Evolutionary conservation across 2,888 invertebrate genomes (phyloP), one percentile per base, ranked within the genome.

Genomic region (Steinernema carpocapsae): DNA sequence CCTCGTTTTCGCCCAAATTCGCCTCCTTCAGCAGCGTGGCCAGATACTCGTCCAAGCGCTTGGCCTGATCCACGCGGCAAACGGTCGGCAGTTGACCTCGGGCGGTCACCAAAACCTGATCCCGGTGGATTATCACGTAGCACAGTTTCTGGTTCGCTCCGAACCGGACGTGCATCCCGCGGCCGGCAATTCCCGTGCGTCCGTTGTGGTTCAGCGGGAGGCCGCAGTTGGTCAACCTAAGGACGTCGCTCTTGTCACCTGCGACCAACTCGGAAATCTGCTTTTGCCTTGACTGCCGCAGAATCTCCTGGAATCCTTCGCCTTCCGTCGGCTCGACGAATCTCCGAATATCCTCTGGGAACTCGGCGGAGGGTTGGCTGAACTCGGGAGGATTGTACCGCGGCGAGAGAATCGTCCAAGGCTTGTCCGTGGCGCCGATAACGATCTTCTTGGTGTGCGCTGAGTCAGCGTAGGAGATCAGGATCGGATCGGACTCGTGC

Each of bases 131-230:
- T 26, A 86, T 78, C 7, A 86, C 77, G 71, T 84, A 86, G 70
- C 75, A 79, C 24, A 77, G 77, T 19, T 82, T 71, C 45, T 79
- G 76, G 73, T 87, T 87, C 3, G 87, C 80, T 7, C 87, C 87
- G 75, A 85, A 87, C 56, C 81, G 80, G 26, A 80, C 78, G 72
- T 83, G 82, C 71, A 82, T 78, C 17, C 87, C 87, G 43, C 87
- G 77, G 42, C 87, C 87, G 4, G 80, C 78, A 45, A 85, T 72
- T 22, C 87, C 87, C 48, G 76, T 74, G 22, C 77, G 76, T 48
- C 84, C 79, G 59, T 79, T 74, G 78, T 87, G 87, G 79, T 87
- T 87, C 72, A 87, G 74, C 7, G 86, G 87, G 26, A 87, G 79
- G 10, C 86, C 86, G 32, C 77, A 77, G 0, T 83, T 76, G 3